Base-by-base conservation (phyloP, 2,888 invertebrate species). In the Mylabris sibirica region DNA sequence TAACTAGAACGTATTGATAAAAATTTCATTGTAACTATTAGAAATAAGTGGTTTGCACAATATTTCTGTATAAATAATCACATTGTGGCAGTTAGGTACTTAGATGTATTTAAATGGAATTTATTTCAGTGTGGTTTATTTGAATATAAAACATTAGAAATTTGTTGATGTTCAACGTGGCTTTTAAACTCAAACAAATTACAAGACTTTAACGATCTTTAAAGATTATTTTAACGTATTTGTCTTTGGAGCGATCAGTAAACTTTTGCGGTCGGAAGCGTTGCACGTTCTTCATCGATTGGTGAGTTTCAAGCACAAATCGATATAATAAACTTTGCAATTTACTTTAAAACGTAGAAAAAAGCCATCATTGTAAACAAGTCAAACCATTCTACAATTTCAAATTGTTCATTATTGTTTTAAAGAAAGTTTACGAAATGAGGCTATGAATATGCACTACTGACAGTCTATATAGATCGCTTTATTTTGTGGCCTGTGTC, bases 401-500 rank as follows among this genome's bases (percentile, higher is more conserved):
- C 17, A 49, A 49, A 49, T 49, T 49, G 41, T 17, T 8, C 41
- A 44, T 44, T 44, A 17, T 44, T 17, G 20, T 49, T 26, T 57
- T 26, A 24, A 30, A 20, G 24, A 5, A 26, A 57, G 24, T 57
- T 57, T 0, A 3, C 26, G 57, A 57, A 57, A 57, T 57, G 12
- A 57, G 24, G 57, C 57, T 26, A 57, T 57, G 57, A 57, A 57
- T 57, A 57, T 57, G 57, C 57, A 57, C 57, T n/a, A 57, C 57
- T n/a, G 53, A 57, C n/a, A 14, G 57, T 12, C 14, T 38, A 14
- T 12, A 38, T 26, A 26, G n/a, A 9, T 57, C 57, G n/a, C 0
- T 57, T 26, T 57, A 57, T 26, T 57, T 26, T 49, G 11, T 38
- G 41, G 41, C n/a, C 14, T 20, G 20, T 11, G 14, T 26, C 26